Evolutionary conservation across 2,888 invertebrate species (phyloP), one percentile per base, ranked within the genome.

Genomic region (Tetrapedia diversipes): DNA sequence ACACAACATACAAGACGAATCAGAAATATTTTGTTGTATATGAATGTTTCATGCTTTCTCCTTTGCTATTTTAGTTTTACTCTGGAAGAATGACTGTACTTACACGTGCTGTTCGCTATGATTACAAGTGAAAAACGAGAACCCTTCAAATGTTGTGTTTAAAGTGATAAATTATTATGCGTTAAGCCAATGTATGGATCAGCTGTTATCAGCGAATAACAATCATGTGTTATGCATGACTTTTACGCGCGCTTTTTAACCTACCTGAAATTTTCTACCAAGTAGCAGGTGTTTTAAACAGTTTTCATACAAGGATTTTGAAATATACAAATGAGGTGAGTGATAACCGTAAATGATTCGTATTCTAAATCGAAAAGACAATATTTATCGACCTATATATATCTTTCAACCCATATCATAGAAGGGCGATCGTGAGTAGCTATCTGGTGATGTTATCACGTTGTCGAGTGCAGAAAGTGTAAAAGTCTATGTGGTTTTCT

Each of bases 41-140:
- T 6, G 45, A 47, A 4, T 29, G 43, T 24, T 8, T 10, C 22
- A 41, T 60, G 66, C 51, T 72, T 68, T 77, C 68, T 43, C 45
- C 19, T n/a, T 4, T 53, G 68, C 61, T 63, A 65, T 61, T n/a
- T 47, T 19, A 41, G 37, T 63, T 72, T 63, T n/a, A n/a, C 65
- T 39, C 43, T 19, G 16, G 32, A 34, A 24, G 27, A 29, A 27
- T 47, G 57, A 77, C 51, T 34, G 27, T 19, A 22, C 59, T 11
- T 61, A 29, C 77, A 73, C 73, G 78, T 79, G 78, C n/a, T n/a
- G n/a, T 24, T 73, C 32, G 34, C 29, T 22, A 19, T 39, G 34
- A 11, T 57, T 39, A 32, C 27, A 32, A 39, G 60, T n/a, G 27
- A 14, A 0, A 27, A 1, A 49, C 29, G 27, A 8, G 11, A 54